These are phyloP conservation scores for Canis aureus DNA, from an alignment of 2,113 vertebrate species.

Conservation along the genomic window DNA sequence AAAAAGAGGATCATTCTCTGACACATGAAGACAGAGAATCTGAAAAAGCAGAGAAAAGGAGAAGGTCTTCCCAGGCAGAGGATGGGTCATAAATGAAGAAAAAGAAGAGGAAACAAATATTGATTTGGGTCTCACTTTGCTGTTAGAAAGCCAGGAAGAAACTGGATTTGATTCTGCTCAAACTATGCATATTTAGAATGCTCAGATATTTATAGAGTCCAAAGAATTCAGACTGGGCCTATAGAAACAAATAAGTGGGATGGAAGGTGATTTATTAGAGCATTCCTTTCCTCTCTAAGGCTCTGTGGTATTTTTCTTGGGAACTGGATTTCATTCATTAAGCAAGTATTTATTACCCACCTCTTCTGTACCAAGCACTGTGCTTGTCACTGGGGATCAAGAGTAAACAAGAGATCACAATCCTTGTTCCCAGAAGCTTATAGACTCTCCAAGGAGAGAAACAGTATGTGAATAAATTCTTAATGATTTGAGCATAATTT, in stretches of 20 bases:
- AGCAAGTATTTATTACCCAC: background rate
- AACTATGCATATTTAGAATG: constrained; percentile 8
- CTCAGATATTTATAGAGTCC: background rate
- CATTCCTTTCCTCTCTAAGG: background rate
- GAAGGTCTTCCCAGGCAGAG: background rate
- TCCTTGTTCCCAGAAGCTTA: background rate
- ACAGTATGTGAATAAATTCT: background rate
- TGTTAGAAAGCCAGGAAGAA: background rate
- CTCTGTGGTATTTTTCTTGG: constrained; percentile 19
- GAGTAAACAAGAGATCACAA: background rate
- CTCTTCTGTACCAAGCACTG: background rate
- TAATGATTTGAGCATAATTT: background rate
- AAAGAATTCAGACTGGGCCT: background rate
- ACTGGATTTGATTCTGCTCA: background rate
- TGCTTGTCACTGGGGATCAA: background rate
- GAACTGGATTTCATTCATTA: background rate
- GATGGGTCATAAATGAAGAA: background rate
- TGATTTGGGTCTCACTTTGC: background rate
- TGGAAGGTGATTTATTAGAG: background rate
- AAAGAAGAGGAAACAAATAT: background rate
- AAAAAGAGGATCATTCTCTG: background rate
- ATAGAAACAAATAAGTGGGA: background rate
- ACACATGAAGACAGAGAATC: background rate
- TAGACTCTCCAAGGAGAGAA: background rate
- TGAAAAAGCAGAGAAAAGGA: background rate